Conservation (phyloP, 2,888 invertebrate species). For the Petrophora chlorosata region DNA sequence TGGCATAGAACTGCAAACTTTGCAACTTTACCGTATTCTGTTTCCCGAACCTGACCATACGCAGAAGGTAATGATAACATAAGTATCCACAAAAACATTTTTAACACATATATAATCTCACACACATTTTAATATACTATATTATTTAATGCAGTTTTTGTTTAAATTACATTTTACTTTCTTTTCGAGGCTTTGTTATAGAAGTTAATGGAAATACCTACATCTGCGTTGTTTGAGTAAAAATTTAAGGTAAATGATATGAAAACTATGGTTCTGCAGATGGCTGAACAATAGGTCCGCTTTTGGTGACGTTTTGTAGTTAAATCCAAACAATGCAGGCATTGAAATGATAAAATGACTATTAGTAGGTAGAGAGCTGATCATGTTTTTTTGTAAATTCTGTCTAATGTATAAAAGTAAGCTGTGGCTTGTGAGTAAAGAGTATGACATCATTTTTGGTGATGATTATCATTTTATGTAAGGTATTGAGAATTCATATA, state of each 20-base stretch:
- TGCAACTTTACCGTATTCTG: slow-evolving; percentile 11
- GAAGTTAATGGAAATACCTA: too few species aligned
- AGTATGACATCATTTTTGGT: too few species aligned
- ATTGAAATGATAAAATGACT: slow-evolving; percentile 58
- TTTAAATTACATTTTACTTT: too few species aligned
- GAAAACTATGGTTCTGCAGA: neutral
- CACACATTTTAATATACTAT: too few species aligned
- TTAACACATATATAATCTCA: neutral
- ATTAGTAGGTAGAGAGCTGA: neutral
- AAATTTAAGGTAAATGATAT: neutral
- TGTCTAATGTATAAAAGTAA: too few species aligned
- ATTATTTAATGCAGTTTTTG: too few species aligned
- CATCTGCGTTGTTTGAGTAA: slow-evolving; percentile 1
- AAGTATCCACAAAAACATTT: slow-evolving; percentile 13
- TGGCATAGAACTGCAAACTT: too few species aligned
- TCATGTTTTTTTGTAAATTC: too few species aligned
- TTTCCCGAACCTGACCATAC: slow-evolving; percentile 6
- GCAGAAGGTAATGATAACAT: neutral
- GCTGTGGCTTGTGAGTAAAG: too few species aligned
- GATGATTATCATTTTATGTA: too few species aligned
- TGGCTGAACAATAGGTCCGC: slow-evolving; percentile 45
- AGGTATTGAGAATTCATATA: too few species aligned
- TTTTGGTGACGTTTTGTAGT: slow-evolving; percentile 37
- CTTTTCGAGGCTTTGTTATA: too few species aligned
- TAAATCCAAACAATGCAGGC: slow-evolving; percentile 50